A percentile compares a stretch with the other conserved stretches of the same genome.
Conservation (phyloP, 2,113 vertebrate genomes). For the Suncus etruscus region DNA sequence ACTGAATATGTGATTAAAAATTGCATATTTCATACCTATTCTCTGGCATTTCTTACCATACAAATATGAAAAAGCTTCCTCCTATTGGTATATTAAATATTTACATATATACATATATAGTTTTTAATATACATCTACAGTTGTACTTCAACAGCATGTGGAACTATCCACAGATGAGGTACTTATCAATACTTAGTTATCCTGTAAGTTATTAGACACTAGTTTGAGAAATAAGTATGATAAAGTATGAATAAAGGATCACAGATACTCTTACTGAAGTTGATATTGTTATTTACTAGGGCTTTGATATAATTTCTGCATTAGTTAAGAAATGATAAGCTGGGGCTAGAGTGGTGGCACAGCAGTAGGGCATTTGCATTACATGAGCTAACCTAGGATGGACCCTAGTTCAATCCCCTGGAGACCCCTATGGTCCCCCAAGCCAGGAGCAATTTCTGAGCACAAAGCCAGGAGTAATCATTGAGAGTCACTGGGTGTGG, state of each 20-base stretch:
- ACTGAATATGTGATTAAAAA: conserved; percentile 55
- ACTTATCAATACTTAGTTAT: not conserved
- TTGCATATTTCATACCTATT: not conserved
- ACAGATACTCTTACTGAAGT: not conserved
- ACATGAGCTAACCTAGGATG: no score
- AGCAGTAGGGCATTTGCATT: not conserved
- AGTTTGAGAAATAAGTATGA: not conserved
- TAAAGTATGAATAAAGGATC: conserved; percentile 35
- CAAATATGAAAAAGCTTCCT: not conserved
- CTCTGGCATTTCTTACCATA: not conserved
- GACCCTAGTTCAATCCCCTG: no score
- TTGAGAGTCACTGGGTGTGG: no score
- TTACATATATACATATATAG: not conserved
- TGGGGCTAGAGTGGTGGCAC: no score
- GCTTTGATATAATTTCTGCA: conserved; percentile 35
- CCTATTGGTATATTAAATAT: not conserved
- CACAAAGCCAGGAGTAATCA: no score
- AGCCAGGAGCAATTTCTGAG: no score
- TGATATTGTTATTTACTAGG: conserved; percentile 46
- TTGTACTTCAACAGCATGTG: not conserved
- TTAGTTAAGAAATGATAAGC: not conserved
- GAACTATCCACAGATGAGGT: not conserved
- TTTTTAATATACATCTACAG: conserved; percentile 25
- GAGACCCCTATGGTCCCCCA: no score
- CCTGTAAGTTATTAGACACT: not conserved